Conservation (phyloP, 2,797 vertebrate species). For the Rhabdophis nuchalis region DNA sequence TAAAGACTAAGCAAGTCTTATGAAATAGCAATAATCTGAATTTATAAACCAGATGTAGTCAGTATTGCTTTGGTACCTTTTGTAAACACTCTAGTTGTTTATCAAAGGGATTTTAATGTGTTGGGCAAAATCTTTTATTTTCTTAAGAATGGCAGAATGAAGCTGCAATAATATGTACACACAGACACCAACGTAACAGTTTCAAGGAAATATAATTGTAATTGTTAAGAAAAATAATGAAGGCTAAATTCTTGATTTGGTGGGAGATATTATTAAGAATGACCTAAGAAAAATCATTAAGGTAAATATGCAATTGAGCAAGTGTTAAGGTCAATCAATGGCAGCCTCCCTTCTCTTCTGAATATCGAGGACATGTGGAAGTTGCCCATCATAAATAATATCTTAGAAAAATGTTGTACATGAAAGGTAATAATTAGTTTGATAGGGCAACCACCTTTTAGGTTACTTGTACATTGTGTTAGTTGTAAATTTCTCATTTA, state of each 20-base stretch:
- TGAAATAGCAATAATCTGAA: not conserved
- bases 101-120: not conserved
- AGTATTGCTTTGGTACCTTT: not conserved
- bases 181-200: not conserved
- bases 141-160: not conserved
- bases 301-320: not conserved
- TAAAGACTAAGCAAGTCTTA: not conserved
- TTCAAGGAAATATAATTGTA: not conserved
- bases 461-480: not conserved
- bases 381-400: constrained; percentile 16
- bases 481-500: not conserved
- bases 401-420: constrained; percentile 16
- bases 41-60: constrained; percentile 21
- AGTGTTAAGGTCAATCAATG: constrained; percentile 10
- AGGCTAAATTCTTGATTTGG: not conserved
- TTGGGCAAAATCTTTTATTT: not conserved
- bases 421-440: constrained; percentile 18
- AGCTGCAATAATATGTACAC: not conserved
- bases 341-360: not conserved
- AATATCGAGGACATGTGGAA: not conserved
- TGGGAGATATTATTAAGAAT: constrained; percentile 9
- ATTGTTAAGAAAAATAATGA: constrained; percentile 7
- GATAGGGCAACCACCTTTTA: constrained; percentile 4
- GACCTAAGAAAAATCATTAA: constrained; percentile 10
- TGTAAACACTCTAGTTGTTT: not conserved